Conservation (phyloP, 2,888 invertebrate genomes). For the Calameuta pallipes region DNA sequence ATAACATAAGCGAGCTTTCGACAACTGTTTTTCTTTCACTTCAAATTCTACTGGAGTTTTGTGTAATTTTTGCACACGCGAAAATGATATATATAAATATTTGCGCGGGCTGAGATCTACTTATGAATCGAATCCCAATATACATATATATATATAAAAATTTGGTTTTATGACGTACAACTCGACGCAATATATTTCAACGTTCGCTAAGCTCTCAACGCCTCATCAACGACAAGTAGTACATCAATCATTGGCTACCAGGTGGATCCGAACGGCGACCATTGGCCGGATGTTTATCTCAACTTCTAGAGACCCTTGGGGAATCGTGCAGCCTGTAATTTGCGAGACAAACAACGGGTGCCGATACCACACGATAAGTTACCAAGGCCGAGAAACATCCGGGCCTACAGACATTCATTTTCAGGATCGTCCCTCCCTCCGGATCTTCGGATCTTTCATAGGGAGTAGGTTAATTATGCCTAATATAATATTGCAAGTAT, state of each 20-base stretch:
- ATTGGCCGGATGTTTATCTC: slow-evolving; percentile 6
- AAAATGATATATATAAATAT: not conserved
- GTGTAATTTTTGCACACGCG: not conserved
- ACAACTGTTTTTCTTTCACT: not conserved
- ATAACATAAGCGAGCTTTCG: not conserved
- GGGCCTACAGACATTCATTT: not conserved
- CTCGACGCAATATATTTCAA: not conserved
- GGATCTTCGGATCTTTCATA: not conserved
- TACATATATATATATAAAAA: not conserved
- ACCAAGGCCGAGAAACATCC: not conserved
- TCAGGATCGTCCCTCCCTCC: not conserved
- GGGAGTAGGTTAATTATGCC: not conserved
- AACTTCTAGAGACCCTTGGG: not conserved
- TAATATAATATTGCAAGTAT: no score
- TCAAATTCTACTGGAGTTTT: not conserved
- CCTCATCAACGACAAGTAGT: not conserved
- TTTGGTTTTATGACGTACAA: not conserved
- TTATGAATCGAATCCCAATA: not conserved
- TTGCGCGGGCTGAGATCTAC: not conserved
- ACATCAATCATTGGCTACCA: not conserved
- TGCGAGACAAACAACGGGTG: not conserved
- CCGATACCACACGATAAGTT: not conserved
- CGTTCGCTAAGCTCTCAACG: not conserved
- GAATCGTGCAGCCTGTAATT: not conserved
- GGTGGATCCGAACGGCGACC: not conserved